Evolutionary conservation across 2,797 vertebrate species (phyloP), one percentile per base, ranked within the genome.

Genomic region (Mergus octosetaceus): DNA sequence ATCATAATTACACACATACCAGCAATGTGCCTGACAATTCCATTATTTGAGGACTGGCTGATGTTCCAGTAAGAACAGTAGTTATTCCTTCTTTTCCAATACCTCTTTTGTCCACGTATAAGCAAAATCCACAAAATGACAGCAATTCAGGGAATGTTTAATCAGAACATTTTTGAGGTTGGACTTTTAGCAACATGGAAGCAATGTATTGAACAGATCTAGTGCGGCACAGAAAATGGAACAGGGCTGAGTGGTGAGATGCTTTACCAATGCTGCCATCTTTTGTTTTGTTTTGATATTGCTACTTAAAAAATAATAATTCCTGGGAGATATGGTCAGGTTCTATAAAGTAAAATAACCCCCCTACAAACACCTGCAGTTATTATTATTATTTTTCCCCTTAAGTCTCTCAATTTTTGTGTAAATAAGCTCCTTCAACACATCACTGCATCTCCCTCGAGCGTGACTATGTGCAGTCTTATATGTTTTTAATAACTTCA

Each of bases 261-360:
- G 87, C 88, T 95, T 98, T 97, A 85, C 82, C 95, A 97, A 98
- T 97, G 96, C 96, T 97, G 95, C 97, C 98, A 98, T 97, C 98
- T 98, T 27, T 96, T 97, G 98, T 76, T 62, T 11, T 54, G 65
- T 0, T 51, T 60, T 72, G 61, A 70, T 60, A 96, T 77, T 89
- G 79, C 60, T 56, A 73, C 2, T 47, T 30, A 66, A 56, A 72
- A 92, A 64, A 64, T 39, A 13, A 41, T 30, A 41, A 77, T 60
- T 68, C 6, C 3, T 9, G 28, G 32, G 3, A 11, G 11, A 32
- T 30, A 5, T 0, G 1, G 2, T 51, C 8, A 1, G 36, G 13
- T 72, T 69, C 32, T 65, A 70, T 10, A 65, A 64, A 60, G 58
- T 32, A 39, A 76, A 6, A 11, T 18, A 49, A 41, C 17, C 45